Conservation (phyloP, 2,888 invertebrate genomes). For the Nymphalis c-album region DNA sequence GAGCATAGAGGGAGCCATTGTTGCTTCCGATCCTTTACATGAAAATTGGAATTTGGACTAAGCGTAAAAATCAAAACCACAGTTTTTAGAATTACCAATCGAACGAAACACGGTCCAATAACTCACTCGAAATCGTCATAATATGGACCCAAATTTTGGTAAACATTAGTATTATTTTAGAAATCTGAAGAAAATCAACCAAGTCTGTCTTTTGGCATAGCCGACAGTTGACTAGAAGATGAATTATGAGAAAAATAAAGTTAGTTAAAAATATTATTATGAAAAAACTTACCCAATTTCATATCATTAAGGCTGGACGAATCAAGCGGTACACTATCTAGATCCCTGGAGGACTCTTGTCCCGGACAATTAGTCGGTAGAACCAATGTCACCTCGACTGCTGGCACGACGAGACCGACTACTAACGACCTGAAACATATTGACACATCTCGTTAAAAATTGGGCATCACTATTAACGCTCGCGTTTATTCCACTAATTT, state of each 20-base stretch:
- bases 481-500: not conserved
- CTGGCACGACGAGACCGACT: slow-evolving; percentile 90
- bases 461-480: not conserved
- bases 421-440: slow-evolving; percentile 78
- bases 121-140: too few species aligned
- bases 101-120: too few species aligned
- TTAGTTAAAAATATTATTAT: too few species aligned
- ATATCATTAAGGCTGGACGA: slow-evolving; percentile 92
- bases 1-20: slow-evolving; percentile 71
- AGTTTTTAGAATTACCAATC: too few species aligned
- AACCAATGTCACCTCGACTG: slow-evolving; percentile 92
- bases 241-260: too few species aligned
- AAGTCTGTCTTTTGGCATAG: too few species aligned
- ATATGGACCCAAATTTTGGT: too few species aligned
- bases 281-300: slow-evolving; percentile 78
- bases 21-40: slow-evolving; percentile 65
- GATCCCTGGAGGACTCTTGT: slow-evolving; percentile 92
- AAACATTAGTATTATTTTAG: too few species aligned
- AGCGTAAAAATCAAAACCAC: too few species aligned
- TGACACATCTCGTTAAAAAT: not conserved
- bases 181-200: too few species aligned
- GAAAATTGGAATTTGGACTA: not conserved
- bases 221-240: too few species aligned
- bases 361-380: slow-evolving; percentile 92
- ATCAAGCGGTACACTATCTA: slow-evolving; percentile 92